Conservation (phyloP, 2,888 invertebrate species). For the Synergus umbraculus region DNA sequence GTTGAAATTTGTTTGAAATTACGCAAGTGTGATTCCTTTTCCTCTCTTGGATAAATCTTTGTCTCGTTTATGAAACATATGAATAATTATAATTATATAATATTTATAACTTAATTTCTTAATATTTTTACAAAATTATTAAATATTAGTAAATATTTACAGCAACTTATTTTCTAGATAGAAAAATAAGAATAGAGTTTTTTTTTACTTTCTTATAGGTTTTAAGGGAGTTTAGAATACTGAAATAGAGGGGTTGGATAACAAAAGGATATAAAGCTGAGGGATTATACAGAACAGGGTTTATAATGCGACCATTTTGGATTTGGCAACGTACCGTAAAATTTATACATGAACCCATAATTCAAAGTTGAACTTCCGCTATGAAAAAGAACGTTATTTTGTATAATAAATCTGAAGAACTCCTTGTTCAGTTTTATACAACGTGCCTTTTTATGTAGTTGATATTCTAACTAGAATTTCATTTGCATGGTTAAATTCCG, state of each 20-base stretch:
- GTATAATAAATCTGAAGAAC: not conserved
- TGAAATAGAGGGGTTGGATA: not conserved
- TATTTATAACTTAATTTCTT: not conserved
- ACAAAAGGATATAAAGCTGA: not conserved
- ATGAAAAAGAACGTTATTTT: not conserved
- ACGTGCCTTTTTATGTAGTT: not conserved
- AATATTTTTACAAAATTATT: not conserved
- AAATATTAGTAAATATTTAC: not conserved
- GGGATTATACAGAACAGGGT: not conserved
- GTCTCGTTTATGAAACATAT: too few relatives aligned
- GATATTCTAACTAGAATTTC: not conserved
- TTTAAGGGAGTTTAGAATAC: not conserved
- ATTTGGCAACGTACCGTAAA: constrained; percentile 17
- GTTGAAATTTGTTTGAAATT: too few relatives aligned
- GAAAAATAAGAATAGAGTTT: not conserved
- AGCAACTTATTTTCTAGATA: not conserved
- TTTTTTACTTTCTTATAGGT: constrained; percentile 4
- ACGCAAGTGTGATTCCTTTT: too few relatives aligned
- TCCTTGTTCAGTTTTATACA: not conserved
- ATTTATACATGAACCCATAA: constrained; percentile 20
- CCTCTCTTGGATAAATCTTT: too few relatives aligned
- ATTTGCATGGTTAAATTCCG: not conserved
- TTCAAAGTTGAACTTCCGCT: not conserved
- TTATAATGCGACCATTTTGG: not conserved
- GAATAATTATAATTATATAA: too few relatives aligned